Percentiles rank a stretch among this genome's conserved stretches.
Conservation (phyloP, 2,113 vertebrate genomes). For the Callaeas wilsoni region DNA sequence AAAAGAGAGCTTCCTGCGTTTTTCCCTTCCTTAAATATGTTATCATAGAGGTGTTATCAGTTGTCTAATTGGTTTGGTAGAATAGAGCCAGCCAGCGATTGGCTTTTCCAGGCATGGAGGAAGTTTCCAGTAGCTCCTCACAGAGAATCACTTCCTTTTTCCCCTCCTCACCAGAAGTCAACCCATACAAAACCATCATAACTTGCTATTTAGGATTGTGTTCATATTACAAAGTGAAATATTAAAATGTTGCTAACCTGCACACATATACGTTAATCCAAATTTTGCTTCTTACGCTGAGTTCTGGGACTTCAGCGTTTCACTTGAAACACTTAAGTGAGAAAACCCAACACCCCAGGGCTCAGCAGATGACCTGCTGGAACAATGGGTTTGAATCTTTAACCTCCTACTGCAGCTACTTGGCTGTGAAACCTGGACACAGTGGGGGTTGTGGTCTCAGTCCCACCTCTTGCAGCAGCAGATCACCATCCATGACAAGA, state of each 20-base stretch:
- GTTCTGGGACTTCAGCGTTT: not conserved
- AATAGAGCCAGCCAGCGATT: too few species aligned
- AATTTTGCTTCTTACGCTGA: not conserved
- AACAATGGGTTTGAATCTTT: not conserved
- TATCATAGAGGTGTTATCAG: too few species aligned
- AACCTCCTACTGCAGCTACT: not conserved
- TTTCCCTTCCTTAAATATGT: too few species aligned
- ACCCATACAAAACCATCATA: too few species aligned
- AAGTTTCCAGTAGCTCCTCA: too few species aligned
- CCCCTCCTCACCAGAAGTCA: too few species aligned
- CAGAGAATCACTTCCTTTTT: too few species aligned
- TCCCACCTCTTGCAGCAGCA: constrained; percentile 92
- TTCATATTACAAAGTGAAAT: not conserved
- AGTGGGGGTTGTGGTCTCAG: not conserved
- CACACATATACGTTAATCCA: not conserved
- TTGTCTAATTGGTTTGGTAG: too few species aligned
- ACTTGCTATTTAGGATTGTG: not conserved
- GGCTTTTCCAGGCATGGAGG: too few species aligned
- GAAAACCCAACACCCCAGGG: not conserved
- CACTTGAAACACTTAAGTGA: not conserved
- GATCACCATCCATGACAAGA: constrained; percentile 85
- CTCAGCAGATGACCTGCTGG: not conserved
- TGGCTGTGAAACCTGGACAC: not conserved
- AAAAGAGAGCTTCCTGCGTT: too few species aligned
- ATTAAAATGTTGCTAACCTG: not conserved